Base-by-base conservation (phyloP, 2,797 vertebrate species). In the Hoplostethus atlanticus region DNA sequence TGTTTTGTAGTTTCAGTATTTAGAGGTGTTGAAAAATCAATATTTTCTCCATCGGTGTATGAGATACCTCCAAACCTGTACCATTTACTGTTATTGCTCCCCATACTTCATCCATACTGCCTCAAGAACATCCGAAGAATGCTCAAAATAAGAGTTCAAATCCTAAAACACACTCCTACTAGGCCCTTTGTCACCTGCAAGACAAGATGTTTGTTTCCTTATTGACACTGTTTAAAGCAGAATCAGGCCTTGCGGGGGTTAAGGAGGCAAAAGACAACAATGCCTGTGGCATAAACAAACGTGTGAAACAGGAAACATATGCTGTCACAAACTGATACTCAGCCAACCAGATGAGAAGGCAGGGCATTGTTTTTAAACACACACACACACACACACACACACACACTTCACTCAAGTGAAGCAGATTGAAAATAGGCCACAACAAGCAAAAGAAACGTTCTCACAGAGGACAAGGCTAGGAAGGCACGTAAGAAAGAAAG, bases 261-360 rank as follows among this genome's bases (percentile, higher is more conserved):
- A 75, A 3, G 62, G 34, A 72, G 63, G 59, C 53, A 61, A 76
- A 75, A 77, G 53, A 78, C 67, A 73, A 73, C 72, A 67, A 58
- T 57, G 86, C 83, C 77, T 72, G 81, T 87, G 76, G 74, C 73
- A 84, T 78, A 91, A 91, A 85, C 66, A 84, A 87, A 88, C 59
- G 61, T 61, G 68, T 79, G 64, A 84, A 88, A 91, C 65, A 73
- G 84, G 83, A 92, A 91, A 79, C 85, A 84, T 40, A 76, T 34
- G 47, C 34, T 61, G 73, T 36, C 7, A 8, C 63, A 70, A 61
- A 67, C 73, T 70, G 63, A 83, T 65, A 36, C 36, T 4, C 53
- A n/a, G 59, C 74, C 84, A 73, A 42, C 71, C 77, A 80, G 55
- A 76, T 60, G 60, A 73, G 28, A 52, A 42, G 78, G 56, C 17